Percentiles rank a stretch among this genome's conserved stretches.
phyloP scores from a whole-genome alignment of 1,140 invertebrate species.

The Stegodyphus dumicola region DNA sequence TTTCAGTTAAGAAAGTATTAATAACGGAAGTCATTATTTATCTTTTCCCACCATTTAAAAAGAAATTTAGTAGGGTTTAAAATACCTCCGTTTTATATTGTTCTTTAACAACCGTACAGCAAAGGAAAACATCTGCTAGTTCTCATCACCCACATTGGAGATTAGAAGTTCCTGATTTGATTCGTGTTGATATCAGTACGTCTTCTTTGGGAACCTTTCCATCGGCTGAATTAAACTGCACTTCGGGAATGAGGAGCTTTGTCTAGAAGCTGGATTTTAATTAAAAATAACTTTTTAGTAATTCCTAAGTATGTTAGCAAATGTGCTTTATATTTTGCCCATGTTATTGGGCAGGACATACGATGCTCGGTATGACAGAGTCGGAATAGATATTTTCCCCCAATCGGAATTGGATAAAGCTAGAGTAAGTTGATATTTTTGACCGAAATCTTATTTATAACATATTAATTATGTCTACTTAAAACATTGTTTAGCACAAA shows the following conservation, averaged over 20 bases:
- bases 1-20: no score
- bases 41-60: no score
- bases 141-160: not conserved
- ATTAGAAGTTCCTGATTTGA: not conserved
- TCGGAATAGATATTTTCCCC: constrained; percentile 57
- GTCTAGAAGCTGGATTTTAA: no score
- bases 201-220: constrained; percentile 1
- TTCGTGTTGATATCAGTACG: not conserved
- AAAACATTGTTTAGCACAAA: no score
- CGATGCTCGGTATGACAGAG: constrained; percentile 49
- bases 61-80: no score
- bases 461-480: no score
- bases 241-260: no score
- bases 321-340: constrained; percentile 54
- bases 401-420: constrained; percentile 34
- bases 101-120: not conserved
- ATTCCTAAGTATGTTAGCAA: constrained; percentile 12
- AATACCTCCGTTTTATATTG: no score
- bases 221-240: not conserved
- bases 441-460: no score
- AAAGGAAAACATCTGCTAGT: not conserved
- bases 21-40: no score
- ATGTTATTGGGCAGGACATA: constrained; percentile 59
- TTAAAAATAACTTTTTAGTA: no score
- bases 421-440: constrained; percentile 31